These are phyloP conservation scores for Petrocephalus schoutedeni DNA, from an alignment of 2,797 vertebrate species.

Conservation along the genomic window DNA sequence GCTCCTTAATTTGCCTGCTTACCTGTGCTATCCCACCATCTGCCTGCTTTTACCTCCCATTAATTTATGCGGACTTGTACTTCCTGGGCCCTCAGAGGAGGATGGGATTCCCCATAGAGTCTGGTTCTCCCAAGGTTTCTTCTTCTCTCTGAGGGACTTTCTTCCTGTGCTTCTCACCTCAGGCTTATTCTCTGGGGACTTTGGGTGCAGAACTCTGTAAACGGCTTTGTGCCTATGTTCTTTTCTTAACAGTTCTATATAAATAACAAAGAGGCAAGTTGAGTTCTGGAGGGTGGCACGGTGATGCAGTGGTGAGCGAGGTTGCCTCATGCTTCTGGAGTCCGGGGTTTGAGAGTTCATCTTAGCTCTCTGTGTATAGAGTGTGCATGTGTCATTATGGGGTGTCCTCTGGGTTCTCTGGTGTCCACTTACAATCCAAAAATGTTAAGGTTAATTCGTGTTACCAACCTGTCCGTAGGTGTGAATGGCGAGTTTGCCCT, in stretches of 20 bases:
- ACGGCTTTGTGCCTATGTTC: not conserved
- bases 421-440: not conserved
- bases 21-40: not conserved
- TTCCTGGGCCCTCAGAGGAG: not conserved
- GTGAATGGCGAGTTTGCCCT: not conserved
- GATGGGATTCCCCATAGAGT: not conserved
- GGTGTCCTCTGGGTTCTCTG: not conserved
- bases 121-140: not conserved
- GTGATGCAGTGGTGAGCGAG: not conserved
- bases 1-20: not conserved
- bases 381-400: not conserved
- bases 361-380: not conserved
- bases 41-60: not conserved
- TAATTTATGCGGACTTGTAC: not conserved
- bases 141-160: not conserved
- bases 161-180: not conserved
- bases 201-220: not conserved
- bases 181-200: not conserved
- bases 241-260: not conserved
- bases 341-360: not conserved
- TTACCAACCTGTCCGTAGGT: not conserved
- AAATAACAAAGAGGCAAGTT: not conserved
- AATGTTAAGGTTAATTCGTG: not conserved
- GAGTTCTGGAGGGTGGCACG: not conserved
- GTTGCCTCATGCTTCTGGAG: not conserved